Conservation (phyloP, 2,113 vertebrate species). For the Desmodus rotundus region DNA sequence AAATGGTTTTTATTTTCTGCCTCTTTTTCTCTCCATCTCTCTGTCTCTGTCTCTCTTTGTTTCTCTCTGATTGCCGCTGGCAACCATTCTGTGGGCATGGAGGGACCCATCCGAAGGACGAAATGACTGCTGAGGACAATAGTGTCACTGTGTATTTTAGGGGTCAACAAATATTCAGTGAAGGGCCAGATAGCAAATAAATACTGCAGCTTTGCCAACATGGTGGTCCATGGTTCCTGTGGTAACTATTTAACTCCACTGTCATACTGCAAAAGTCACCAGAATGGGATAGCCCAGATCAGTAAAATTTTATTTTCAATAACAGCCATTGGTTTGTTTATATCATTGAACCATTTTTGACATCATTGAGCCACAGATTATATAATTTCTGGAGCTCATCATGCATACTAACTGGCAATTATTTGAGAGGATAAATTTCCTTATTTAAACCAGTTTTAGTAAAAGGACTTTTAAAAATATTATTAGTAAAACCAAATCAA, state of each 20-base stretch:
- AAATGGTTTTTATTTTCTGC: not conserved
- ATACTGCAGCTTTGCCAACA: not conserved
- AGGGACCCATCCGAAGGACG: not conserved
- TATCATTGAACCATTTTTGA: not conserved
- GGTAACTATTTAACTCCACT: not conserved
- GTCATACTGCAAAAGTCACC: not conserved
- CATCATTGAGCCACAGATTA: not conserved
- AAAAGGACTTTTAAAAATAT: not conserved
- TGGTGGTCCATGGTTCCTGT: not conserved
- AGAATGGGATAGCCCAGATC: not conserved
- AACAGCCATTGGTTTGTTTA: not conserved
- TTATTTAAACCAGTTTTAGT: constrained; percentile 1
- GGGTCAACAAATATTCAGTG: not conserved
- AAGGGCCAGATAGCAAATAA: not conserved
- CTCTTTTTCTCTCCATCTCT: not conserved
- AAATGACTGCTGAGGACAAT: not conserved
- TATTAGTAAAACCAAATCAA: constrained; percentile 20
- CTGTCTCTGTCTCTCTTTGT: too few relatives aligned
- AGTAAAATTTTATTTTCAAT: constrained; percentile 7
- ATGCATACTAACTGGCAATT: not conserved
- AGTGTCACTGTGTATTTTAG: not conserved
- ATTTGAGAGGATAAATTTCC: not conserved
- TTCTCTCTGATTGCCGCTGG: not conserved
- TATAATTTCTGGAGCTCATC: not conserved
- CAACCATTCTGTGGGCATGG: not conserved